Evolutionary conservation across 2,797 vertebrate species (phyloP), one percentile per base, ranked within the genome.

Genomic region (Novumbra hubbsi): DNA sequence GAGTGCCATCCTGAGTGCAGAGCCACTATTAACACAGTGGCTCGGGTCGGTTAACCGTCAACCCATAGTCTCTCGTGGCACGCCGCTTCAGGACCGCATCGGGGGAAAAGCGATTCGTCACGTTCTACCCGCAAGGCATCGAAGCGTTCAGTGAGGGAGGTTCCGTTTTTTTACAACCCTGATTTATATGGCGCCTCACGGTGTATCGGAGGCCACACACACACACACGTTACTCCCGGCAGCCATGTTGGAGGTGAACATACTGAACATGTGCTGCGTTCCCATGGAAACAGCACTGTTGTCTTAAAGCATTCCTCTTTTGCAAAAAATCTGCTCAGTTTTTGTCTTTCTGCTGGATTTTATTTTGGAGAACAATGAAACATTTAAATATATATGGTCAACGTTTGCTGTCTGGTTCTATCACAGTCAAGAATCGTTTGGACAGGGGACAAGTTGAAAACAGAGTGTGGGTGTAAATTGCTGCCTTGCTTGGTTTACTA

Each of bases 1-100:
- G 76, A 67, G 73, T 80, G 11, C 21, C n/a, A n/a, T n/a, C n/a
- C 38, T 78, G 74, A 87, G 81, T 72, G 73, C 85, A 87, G 80
- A 83, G 17, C 2, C 38, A 49, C 17, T 67, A 67, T 72, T 80
- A 81, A 76, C 80, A 82, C 0, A 52, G 78, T 38, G 71, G 68
- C 69, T 65, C 4, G 24, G 24, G 27, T 66, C 68, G 45, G 69
- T 52, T 65, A 57, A 55, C 49, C 2, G 64, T 81, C 15, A 78
- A 85, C 85, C 80, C 73, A 73, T 41, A 57, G 12, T 21, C n/a
- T 21, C 55, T 57, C 8, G 55, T 60, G 24, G 21, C 14, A 5
- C 4, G 9, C 55, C 17, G 21, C 11, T 11, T 57, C 17, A 57
- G 32, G 41, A 71, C 2, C 5, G 27, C 24, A 70, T n/a, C n/a